A percentile compares a stretch with the other conserved stretches of the same genome.
These are phyloP conservation scores for Scolopax rusticola DNA, from an alignment of 2,797 vertebrate genomes.

Conservation along the genomic window DNA sequence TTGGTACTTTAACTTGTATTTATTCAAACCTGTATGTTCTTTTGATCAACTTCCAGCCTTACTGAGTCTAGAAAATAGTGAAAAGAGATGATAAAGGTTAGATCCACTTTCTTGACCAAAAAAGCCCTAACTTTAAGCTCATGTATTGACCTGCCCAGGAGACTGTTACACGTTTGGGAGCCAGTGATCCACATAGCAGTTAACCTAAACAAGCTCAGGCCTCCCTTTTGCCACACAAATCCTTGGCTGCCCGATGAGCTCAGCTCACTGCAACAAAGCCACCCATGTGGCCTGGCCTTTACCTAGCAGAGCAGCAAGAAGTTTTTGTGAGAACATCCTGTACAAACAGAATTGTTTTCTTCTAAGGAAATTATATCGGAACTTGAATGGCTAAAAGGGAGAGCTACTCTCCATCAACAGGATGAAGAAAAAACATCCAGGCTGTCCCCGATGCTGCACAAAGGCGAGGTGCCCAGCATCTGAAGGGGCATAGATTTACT, in stretches of 20 bases:
- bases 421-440: neutral
- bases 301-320: neutral
- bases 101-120: neutral
- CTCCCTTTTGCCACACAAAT: neutral
- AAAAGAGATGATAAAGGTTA: neutral
- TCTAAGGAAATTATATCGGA: neutral
- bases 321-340: neutral
- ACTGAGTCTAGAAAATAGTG: neutral
- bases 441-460: neutral
- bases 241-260: neutral
- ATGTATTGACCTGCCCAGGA: neutral
- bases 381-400: neutral
- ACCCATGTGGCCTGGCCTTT: neutral
- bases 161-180: neutral
- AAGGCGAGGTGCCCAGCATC: rapidly evolving
- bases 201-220: neutral
- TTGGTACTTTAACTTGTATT: neutral
- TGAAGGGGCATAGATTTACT: neutral
- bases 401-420: neutral
- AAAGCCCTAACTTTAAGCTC: neutral
- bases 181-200: neutral
- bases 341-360: neutral
- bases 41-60: neutral
- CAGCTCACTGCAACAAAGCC: neutral
- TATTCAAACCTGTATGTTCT: neutral